These are phyloP conservation scores for Abrostola triplasia DNA, from an alignment of 2,888 invertebrate genomes.

Conservation along the genomic window DNA sequence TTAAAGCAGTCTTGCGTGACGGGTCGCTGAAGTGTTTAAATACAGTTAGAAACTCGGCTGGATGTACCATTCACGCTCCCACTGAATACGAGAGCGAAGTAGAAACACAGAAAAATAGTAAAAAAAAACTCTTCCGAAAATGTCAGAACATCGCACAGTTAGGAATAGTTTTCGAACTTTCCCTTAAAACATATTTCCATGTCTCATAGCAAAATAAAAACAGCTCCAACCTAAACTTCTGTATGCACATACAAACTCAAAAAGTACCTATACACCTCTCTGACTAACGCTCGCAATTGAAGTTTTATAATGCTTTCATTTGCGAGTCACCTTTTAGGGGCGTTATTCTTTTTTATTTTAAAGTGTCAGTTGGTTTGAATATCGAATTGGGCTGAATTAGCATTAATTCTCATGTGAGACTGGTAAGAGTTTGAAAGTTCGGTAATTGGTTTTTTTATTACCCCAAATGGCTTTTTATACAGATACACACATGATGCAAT, in stretches of 20 bases:
- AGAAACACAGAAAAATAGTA: too few species aligned
- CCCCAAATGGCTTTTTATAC: too few species aligned
- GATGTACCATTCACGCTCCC: too few species aligned
- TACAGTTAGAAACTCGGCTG: too few species aligned
- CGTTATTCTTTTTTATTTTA: not conserved
- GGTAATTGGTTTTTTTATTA: too few species aligned
- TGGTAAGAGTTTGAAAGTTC: not conserved
- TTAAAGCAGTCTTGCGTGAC: too few species aligned
- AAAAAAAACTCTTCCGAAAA: not conserved
- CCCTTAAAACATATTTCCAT: not conserved
- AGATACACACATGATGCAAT: too few species aligned
- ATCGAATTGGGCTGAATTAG: conserved; percentile 1
- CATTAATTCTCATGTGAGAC: not conserved
- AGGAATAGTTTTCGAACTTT: not conserved
- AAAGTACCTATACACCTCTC: conserved; percentile 4
- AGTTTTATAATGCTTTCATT: conserved; percentile 3
- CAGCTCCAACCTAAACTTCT: conserved; percentile 1
- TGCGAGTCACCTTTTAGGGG: not conserved
- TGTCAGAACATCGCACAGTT: not conserved
- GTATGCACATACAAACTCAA: conserved; percentile 1
- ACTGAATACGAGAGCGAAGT: too few species aligned
- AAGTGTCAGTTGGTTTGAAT: conserved; percentile 1
- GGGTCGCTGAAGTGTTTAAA: too few species aligned
- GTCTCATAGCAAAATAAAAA: not conserved
- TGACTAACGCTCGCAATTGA: not conserved